phyloP scores from a whole-genome alignment of 2,113 vertebrate species.

The Eira barbara region DNA sequence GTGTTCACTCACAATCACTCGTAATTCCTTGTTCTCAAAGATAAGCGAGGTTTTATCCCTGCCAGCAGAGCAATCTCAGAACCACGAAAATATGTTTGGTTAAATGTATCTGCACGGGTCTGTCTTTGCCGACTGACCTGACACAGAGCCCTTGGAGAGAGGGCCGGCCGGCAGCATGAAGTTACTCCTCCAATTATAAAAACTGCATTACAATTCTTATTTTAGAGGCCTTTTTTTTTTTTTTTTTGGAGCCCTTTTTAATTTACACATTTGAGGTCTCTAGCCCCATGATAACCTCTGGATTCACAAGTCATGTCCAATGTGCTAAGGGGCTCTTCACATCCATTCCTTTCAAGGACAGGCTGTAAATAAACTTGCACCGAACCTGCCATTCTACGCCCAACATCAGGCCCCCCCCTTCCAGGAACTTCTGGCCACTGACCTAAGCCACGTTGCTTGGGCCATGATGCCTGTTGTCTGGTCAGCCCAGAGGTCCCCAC shows the following conservation, averaged over 20 bases:
- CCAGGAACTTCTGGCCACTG: not conserved
- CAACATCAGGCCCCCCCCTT: fast-evolving
- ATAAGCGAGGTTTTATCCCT: not conserved
- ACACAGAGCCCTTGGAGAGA: not conserved
- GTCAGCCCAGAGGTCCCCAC: not conserved
- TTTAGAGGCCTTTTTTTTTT: not conserved
- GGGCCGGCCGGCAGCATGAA: fast-evolving
- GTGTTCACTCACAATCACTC: not conserved
- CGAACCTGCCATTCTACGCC: not conserved
- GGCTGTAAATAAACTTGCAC: not conserved
- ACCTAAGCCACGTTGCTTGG: not conserved
- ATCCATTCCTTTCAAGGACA: not conserved
- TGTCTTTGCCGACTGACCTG: not conserved
- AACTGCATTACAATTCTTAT: not conserved
- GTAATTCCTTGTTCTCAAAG: not conserved
- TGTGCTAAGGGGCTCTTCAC: not conserved
- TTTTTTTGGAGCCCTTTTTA: not conserved
- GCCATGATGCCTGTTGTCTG: not conserved
- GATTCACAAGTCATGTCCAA: conserved; percentile 26
- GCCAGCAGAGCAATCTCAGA: not conserved
- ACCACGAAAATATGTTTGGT: not conserved
- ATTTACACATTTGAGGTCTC: not conserved
- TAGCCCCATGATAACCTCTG: not conserved
- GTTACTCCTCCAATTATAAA: not conserved
- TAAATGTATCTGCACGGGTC: not conserved